A percentile compares a stretch with the other conserved stretches of the same genome.
phyloP scores from a whole-genome alignment of 2,797 vertebrate species.

The Sebastes umbrosus region DNA sequence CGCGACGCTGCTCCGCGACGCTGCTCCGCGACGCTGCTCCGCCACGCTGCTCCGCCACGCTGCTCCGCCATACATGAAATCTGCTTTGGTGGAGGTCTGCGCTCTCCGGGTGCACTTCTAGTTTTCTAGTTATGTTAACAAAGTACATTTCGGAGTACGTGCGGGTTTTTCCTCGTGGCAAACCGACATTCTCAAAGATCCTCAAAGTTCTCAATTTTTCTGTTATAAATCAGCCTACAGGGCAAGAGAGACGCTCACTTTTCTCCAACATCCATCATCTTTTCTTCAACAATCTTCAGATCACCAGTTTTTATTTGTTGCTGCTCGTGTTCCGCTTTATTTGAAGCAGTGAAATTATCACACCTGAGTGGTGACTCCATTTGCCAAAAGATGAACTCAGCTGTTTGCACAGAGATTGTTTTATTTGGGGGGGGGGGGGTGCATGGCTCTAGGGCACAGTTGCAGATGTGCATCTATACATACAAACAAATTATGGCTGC shows the following conservation, averaged over 20 bases:
- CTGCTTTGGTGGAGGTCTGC: too few relatives aligned
- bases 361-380: slow-evolving; percentile 11
- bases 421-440: too few relatives aligned
- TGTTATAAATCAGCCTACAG: not conserved
- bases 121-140: not conserved
- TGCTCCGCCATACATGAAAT: too few relatives aligned
- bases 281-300: not conserved
- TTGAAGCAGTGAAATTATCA: slow-evolving; percentile 6
- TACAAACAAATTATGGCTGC: not conserved
- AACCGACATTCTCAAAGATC: too few relatives aligned
- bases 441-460: not conserved
- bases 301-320: not conserved
- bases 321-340: not conserved
- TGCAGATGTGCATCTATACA: slow-evolving; percentile 4
- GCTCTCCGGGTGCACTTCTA: too few relatives aligned
- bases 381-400: slow-evolving; percentile 13
- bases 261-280: too few relatives aligned
- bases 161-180: too few relatives aligned
- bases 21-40: too few relatives aligned
- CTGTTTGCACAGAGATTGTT: slow-evolving; percentile 14
- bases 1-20: too few relatives aligned
- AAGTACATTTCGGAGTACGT: not conserved
- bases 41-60: too few relatives aligned
- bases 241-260: not conserved
- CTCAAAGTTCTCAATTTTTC: too few relatives aligned